These are phyloP conservation scores for Xerus rutilus DNA, from an alignment of 2,797 vertebrate genomes.

Conservation along the genomic window DNA sequence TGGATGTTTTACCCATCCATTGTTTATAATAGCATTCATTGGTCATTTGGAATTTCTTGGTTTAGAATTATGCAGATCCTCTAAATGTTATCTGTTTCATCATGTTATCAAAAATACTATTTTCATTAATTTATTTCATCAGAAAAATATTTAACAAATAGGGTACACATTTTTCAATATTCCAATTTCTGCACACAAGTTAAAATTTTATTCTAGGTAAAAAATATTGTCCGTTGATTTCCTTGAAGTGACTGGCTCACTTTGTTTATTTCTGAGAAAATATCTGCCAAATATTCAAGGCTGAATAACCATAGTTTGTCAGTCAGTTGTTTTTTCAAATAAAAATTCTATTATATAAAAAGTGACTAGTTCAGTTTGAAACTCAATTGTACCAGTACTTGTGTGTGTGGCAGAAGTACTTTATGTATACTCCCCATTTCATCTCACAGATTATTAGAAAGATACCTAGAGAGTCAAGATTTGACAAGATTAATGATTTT, in stretches of 20 bases:
- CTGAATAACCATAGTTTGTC: slow-evolving; percentile 52
- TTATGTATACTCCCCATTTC: background rate
- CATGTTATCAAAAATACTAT: background rate
- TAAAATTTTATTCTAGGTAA: slow-evolving; percentile 39
- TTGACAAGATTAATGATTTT: slow-evolving; percentile 29
- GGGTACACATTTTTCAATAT: slow-evolving; percentile 43
- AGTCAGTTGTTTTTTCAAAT: slow-evolving; percentile 56
- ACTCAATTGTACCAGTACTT: background rate
- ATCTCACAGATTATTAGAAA: slow-evolving; percentile 17
- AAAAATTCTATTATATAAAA: slow-evolving; percentile 39
- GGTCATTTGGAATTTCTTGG: slow-evolving; percentile 19
- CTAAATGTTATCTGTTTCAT: background rate
- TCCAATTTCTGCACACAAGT: slow-evolving; percentile 8
- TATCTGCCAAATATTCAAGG: slow-evolving; percentile 50
- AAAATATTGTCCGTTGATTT: slow-evolving; percentile 47
- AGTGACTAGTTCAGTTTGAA: slow-evolving; percentile 28
- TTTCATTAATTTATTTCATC: background rate
- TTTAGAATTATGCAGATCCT: slow-evolving; percentile 1
- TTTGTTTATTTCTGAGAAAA: slow-evolving; percentile 71
- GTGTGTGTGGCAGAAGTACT: background rate
- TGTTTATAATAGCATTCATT: background rate
- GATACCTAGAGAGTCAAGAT: background rate
- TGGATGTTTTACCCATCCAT: background rate
- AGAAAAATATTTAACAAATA: slow-evolving; percentile 11
- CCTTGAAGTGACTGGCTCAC: slow-evolving; percentile 16